A percentile compares a stretch with the other conserved stretches of the same genome.
phyloP scores from a whole-genome alignment of 23 tunicate genomes.

The Diplosoma virens region DNA sequence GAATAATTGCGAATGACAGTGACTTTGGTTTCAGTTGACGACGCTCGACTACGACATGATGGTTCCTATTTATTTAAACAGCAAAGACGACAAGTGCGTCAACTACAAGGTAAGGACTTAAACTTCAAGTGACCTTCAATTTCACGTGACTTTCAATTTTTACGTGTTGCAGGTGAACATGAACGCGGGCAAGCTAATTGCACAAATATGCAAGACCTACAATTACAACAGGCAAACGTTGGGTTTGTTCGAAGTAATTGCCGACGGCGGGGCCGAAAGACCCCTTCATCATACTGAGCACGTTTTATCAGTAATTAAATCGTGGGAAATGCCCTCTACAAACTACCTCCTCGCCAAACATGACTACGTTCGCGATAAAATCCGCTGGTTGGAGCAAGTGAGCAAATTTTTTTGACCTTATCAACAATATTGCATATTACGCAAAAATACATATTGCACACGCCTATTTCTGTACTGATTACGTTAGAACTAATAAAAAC shows the following conservation, averaged over 20 bases:
- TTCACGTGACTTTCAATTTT: too few species aligned
- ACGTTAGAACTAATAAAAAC: too few species aligned
- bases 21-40: slow-evolving; percentile 54
- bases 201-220: slow-evolving; percentile 51
- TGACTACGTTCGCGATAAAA: slow-evolving; percentile 72
- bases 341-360: slow-evolving; percentile 70
- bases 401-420: not conserved
- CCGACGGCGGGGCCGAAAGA: slow-evolving; percentile 71
- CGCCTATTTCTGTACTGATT: too few species aligned
- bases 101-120: slow-evolving; percentile 66
- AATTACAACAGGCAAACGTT: slow-evolving; percentile 48
- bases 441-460: too few species aligned
- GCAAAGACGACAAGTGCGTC: slow-evolving; percentile 68
- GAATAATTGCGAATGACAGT: too few species aligned
- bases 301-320: slow-evolving; percentile 78
- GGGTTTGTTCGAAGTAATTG: slow-evolving; percentile 72
- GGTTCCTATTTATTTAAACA: slow-evolving; percentile 72
- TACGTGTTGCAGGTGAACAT: slow-evolving; percentile 75
- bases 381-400: slow-evolving; percentile 70
- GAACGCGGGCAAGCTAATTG: slow-evolving; percentile 60
- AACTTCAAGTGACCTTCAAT: not conserved
- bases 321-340: slow-evolving; percentile 83
- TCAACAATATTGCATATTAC: too few species aligned
- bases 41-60: slow-evolving; percentile 88
- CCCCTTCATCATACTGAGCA: slow-evolving; percentile 73